These are phyloP conservation scores for Eulacestoma nigropectus DNA, from an alignment of 2,113 vertebrate genomes.

Conservation along the genomic window DNA sequence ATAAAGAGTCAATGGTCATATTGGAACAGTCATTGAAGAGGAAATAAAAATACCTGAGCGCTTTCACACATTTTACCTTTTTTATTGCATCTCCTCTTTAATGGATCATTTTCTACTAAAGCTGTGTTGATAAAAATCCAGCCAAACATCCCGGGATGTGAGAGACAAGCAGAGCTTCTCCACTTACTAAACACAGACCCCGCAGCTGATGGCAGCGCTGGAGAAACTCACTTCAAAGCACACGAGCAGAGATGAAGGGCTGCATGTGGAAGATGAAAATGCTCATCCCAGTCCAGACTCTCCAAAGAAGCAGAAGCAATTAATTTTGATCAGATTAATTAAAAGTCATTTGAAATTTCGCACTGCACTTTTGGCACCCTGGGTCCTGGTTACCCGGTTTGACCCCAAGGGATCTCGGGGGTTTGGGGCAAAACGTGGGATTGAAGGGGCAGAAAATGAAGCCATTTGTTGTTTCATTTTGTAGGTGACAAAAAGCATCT, in stretches of 20 bases:
- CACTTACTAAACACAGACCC: neutral
- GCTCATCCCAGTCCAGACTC: neutral
- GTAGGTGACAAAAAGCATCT: neutral
- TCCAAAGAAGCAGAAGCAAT: neutral
- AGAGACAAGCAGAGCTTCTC: neutral
- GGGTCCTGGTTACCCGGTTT: neutral
- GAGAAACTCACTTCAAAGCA: conserved; percentile 16
- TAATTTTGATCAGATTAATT: conserved; percentile 28
- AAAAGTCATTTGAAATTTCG: neutral
- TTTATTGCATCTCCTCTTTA: neutral
- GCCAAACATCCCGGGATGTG: neutral
- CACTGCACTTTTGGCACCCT: neutral
- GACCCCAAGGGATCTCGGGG: neutral
- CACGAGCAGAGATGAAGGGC: neutral
- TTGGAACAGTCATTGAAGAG: neutral
- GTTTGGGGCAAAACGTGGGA: neutral
- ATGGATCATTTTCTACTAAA: neutral
- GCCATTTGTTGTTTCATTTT: accelerated
- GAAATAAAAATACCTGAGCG: neutral
- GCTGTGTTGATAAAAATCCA: neutral
- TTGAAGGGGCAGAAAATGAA: neutral
- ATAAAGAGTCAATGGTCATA: neutral
- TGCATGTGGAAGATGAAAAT: neutral
- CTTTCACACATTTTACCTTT: neutral
- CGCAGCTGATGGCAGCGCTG: neutral